Conservation (phyloP, 2,888 invertebrate species). For the Dynastes grantii region DNA sequence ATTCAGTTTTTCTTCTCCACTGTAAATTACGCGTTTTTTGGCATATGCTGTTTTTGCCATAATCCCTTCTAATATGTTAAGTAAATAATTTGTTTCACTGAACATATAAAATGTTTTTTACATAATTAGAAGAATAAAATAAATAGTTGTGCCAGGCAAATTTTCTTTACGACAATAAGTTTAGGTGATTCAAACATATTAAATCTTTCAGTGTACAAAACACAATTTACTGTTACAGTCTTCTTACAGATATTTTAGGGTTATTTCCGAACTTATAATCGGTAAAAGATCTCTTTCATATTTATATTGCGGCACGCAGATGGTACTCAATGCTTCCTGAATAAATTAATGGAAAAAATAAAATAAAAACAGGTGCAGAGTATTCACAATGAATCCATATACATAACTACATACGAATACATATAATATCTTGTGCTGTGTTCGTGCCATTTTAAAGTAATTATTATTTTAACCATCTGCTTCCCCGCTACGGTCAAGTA, state of each 20-base stretch:
- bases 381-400: conserved; percentile 16
- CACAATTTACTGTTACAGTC: not conserved
- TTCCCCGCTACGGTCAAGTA: conserved; percentile 25
- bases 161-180: too few relatives aligned
- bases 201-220: too few relatives aligned
- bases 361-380: conserved; percentile 42
- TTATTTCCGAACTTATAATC: conserved; percentile 12
- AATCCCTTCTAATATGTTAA: too few relatives aligned
- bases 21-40: too few relatives aligned
- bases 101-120: too few relatives aligned
- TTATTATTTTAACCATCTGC: conserved; percentile 41
- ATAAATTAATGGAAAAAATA: conserved; percentile 42
- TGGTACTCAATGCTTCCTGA: conserved; percentile 31
- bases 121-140: too few relatives aligned
- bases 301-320: conserved; percentile 35
- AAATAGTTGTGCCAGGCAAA: too few relatives aligned
- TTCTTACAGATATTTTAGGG: conserved; percentile 4
- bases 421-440: not conserved
- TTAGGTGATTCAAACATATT: too few relatives aligned
- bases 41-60: too few relatives aligned
- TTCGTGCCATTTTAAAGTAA: conserved; percentile 17
- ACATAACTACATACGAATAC: not conserved
- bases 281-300: conserved; percentile 22
- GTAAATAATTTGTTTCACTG: too few relatives aligned
- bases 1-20: too few relatives aligned